Evolutionary conservation across 92 coral and sea anemone species (phyloP).

Genomic region (Palythoa heliodiscus): DNA sequence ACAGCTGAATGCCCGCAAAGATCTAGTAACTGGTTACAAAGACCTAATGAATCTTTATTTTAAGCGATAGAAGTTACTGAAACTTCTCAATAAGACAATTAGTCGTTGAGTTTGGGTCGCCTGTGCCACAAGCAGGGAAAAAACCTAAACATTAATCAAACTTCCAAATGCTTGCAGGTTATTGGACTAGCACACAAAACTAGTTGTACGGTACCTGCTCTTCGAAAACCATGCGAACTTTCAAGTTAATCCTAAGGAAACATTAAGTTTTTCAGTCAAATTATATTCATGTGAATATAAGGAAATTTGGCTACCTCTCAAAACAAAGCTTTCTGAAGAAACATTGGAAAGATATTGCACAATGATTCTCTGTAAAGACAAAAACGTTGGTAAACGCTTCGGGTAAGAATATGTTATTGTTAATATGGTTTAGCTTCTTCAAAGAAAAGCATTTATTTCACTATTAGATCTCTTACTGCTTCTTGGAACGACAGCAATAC

Average conservation of each 20-base stretch:
- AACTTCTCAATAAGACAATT: neutral
- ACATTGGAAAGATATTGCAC: neutral
- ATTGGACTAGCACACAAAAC: conserved; percentile 28
- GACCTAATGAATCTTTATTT: neutral
- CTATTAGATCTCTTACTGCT: neutral
- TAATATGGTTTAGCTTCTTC: neutral
- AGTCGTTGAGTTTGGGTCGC: conserved; percentile 15
- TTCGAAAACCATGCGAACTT: neutral
- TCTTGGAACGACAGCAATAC: neutral
- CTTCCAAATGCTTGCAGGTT: neutral
- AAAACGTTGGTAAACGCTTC: neutral
- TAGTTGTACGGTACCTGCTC: conserved; percentile 24
- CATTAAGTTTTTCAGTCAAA: neutral
- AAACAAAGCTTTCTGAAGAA: neutral
- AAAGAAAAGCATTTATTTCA: neutral
- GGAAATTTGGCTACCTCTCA: neutral
- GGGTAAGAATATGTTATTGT: conserved; percentile 25
- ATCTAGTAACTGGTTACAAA: neutral
- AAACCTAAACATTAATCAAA: conserved; percentile 10
- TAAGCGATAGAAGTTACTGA: neutral
- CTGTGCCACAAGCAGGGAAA: conserved; percentile 20
- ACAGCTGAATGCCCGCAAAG: neutral
- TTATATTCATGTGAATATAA: neutral
- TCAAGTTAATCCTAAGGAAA: neutral
- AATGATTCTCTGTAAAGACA: neutral